Evolutionary conservation across 1,140 invertebrate genomes (phyloP), one percentile per base, ranked within the genome.

Genomic region (Calephelis virginiensis): DNA sequence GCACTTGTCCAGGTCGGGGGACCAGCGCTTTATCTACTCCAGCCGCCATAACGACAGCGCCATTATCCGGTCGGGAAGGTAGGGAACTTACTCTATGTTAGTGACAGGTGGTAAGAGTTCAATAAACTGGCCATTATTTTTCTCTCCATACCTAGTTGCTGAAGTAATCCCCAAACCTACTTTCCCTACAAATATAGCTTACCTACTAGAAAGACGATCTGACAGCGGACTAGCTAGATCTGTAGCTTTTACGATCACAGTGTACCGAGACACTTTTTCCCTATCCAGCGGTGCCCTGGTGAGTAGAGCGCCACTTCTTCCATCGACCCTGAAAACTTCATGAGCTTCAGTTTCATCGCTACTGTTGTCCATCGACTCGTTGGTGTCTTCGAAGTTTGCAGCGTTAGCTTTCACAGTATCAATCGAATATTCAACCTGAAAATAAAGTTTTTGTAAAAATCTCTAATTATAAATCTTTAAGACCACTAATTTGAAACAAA

Each of bases 181-280:
- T 9, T 28, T n/a, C 38, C 59, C 48, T 45, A 10, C 14, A 45
- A 61, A 8, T 37, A 17, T 49, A 14, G 78, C 77, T 86, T 70
- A 93, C 68, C 95, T 96, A 1, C 97, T 94, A 7, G 95, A 95
- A 76, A 94, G 93, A 69, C 96, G 92, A 40, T 94, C 93, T 43
- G 93, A 92, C 5, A 94, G 92, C 0, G 95, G 94, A 6, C 93
- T 95, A 0, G 97, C 97, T 78, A 95, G 94, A 85, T 99, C 98
- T 0, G 94, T 94, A 0, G 97, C 98, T 67, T 94, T 94, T 1
- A 98, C 94, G 7, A 97, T 93, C 0, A 99, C 90, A 2, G 96
- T 96, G 79, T 99, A 99, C 53, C 96, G 93, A 53, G 97, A 95
- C 6, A 95, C 95, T 7, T 93, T 95, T 92, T 99, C 98, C 38